Evolutionary conservation across 2,113 vertebrate species (phyloP).

Genomic region (Ovis canadensis): DNA sequence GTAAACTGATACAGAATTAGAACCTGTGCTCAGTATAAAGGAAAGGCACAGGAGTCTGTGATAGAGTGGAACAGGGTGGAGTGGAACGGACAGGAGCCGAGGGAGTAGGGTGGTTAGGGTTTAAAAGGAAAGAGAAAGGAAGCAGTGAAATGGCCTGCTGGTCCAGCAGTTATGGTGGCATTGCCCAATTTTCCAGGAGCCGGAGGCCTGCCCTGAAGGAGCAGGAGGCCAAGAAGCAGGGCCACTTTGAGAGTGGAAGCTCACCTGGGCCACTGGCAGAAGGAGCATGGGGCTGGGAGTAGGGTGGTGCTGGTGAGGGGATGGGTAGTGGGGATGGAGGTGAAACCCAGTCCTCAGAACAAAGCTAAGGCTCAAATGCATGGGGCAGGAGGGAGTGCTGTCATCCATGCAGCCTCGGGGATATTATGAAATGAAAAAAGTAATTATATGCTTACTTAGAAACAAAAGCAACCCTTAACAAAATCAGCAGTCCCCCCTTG

Average conservation of each 20-base stretch:
- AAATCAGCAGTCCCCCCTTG: background rate
- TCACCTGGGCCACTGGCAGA: background rate
- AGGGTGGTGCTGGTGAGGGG: background rate
- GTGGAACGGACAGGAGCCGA: rapidly evolving
- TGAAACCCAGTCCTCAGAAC: background rate
- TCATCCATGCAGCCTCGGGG: background rate
- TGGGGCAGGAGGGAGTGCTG: background rate
- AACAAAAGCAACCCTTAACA: background rate
- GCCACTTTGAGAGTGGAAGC: background rate
- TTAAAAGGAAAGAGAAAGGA: background rate
- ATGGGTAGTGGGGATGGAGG: background rate
- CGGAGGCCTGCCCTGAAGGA: background rate
- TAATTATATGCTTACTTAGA: background rate
- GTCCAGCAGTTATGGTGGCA: too few relatives aligned
- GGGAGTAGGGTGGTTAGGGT: background rate
- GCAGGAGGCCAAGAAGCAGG: background rate
- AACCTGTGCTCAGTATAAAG: background rate
- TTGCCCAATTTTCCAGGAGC: background rate
- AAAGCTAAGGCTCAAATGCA: too few relatives aligned
- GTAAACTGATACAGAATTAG: background rate
- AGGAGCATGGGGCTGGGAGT: background rate
- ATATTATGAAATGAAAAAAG: background rate
- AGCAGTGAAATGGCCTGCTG: background rate
- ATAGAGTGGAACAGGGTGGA: background rate
- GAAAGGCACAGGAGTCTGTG: background rate